A percentile compares a stretch with the other conserved stretches of the same genome.
These are phyloP conservation scores for Thalassoma bifasciatum DNA, from an alignment of 2,113 vertebrate species.

Conservation along the genomic window DNA sequence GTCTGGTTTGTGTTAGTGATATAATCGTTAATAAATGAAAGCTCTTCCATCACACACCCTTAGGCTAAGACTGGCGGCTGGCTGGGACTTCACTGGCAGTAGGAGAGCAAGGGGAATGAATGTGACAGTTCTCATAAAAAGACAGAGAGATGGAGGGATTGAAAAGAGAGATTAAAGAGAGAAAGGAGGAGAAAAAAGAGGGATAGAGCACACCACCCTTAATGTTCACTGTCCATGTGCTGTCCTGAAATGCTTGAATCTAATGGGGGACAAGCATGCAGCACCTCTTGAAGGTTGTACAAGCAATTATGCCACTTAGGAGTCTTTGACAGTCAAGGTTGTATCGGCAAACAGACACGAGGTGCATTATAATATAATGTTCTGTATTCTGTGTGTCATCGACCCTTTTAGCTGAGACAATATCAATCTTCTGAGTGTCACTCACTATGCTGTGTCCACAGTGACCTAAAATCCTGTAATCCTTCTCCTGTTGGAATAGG, in stretches of 20 bases:
- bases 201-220: conserved; percentile 16
- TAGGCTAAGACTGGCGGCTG: conserved; percentile 52
- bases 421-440: conserved; percentile 66
- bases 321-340: conserved; percentile 78
- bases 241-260: conserved; percentile 61
- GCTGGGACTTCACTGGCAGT: conserved; percentile 62
- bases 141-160: conserved; percentile 38
- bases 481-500: background rate
- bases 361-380: conserved; percentile 71
- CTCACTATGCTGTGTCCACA: conserved; percentile 27
- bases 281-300: conserved; percentile 75
- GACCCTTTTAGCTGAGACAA: conserved; percentile 60
- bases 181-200: conserved; percentile 21
- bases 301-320: conserved; percentile 75
- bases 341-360: conserved; percentile 73
- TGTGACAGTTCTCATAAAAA: conserved; percentile 53
- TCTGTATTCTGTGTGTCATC: conserved; percentile 64
- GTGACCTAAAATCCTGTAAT: conserved; percentile 44
- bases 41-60: conserved; percentile 62
- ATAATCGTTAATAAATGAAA: conserved; percentile 72
- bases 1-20: conserved; percentile 72
- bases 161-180: conserved; percentile 31
- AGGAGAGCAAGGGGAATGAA: conserved; percentile 52
- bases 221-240: conserved; percentile 47
- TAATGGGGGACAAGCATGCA: conserved; percentile 66